Evolutionary conservation across 2,113 vertebrate species (phyloP), one percentile per base, ranked within the genome.

Genomic region (Melanostigma gelatinosum): DNA sequence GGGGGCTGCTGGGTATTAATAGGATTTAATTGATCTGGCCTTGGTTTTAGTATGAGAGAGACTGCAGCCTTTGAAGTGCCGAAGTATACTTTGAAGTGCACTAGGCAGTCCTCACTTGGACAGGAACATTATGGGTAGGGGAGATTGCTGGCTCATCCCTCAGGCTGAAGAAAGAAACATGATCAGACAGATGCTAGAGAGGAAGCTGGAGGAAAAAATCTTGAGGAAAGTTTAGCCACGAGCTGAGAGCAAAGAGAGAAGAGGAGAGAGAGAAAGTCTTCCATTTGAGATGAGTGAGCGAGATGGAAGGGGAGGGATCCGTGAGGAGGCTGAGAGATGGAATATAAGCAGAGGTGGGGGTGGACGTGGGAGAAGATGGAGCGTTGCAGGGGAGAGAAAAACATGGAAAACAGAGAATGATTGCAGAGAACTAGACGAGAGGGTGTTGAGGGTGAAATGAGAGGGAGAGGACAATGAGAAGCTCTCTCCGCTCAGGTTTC

Each of bases 1-100:
- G 61, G 61, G 61, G 60, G 71, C 64, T 79, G 62, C 80, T 85
- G 85, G 75, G 82, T 87, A 79, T 85, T 83, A 84, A 84, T 77
- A 55, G 83, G 76, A 74, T 83, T 84, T 79, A 84, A 88, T 76
- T 82, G 87, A 88, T 89, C 72, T 70, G 70, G 60, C 71, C 54
- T 82, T 82, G 83, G 75, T 86, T 80, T 85, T 72, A 85, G 79
- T 50, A 40, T 63, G 65, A 80, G 69, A 71, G 62, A 75, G 54
- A 64, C n/a, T 71, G 83, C 22, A 66, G 72, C 70, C 89, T 93
- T 92, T 92, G 89, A 93, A 88, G 86, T 86, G 32, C 57, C 65
- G 71, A 79, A 83, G 61, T 88, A 72, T 65, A 89, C 90, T 93
- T 88, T 89, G 91, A 93, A 91, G 89, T 88, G 82, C 67, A 80